Percentiles rank a stretch among this genome's conserved stretches.
Evolutionary conservation across 2,888 invertebrate species (phyloP).

Genomic region (Acanthococcus lagerstroemiae): DNA sequence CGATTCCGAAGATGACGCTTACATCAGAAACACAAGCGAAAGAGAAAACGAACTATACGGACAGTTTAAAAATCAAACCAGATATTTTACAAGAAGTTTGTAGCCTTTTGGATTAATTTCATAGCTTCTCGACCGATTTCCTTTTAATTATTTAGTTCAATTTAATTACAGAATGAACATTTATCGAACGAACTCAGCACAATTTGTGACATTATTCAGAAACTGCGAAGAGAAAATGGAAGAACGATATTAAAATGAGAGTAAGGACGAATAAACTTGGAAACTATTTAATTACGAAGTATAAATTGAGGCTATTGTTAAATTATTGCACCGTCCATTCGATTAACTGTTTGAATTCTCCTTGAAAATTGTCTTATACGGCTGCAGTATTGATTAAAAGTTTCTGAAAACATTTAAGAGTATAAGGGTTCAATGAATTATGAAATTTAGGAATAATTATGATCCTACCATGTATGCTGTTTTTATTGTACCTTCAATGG

Average conservation of each 20-base stretch:
- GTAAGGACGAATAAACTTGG: no score
- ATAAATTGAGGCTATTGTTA: no score
- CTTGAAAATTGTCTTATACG: neutral
- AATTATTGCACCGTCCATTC: no score
- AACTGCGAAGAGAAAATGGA: neutral
- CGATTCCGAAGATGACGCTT: neutral
- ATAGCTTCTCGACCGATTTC: no score
- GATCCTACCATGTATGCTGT: neutral
- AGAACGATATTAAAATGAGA: neutral
- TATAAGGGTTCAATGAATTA: neutral
- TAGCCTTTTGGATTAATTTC: no score
- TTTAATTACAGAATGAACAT: neutral
- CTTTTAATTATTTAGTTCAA: no score
- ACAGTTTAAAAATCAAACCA: no score
- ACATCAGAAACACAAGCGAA: neutral
- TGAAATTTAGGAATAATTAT: neutral
- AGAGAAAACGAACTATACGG: no score
- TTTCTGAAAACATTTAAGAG: slow-evolving; percentile 12
- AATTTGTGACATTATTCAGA: neutral
- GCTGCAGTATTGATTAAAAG: slow-evolving; percentile 5
- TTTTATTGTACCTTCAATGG: slow-evolving; percentile 5
- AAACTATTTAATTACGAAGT: no score
- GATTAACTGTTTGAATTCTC: no score
- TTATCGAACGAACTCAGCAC: neutral
- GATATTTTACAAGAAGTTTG: no score